These are phyloP conservation scores for Pemphigus obesinymphae DNA, from an alignment of 1,140 invertebrate genomes.

Conservation along the genomic window DNA sequence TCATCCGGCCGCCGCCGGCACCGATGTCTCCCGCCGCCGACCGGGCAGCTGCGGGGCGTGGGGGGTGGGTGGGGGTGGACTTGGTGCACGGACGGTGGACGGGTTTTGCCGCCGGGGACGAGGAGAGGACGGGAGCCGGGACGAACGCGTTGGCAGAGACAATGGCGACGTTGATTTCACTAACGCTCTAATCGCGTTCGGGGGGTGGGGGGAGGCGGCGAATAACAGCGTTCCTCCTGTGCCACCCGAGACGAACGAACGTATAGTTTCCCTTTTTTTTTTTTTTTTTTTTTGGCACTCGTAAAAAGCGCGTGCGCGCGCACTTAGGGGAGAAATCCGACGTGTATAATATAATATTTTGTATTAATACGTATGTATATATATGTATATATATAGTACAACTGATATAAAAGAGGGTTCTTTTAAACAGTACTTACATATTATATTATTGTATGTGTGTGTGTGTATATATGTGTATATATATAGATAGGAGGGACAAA, in stretches of 20 bases:
- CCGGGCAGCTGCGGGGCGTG: not conserved
- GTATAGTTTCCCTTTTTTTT: not conserved
- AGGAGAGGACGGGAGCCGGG: not conserved
- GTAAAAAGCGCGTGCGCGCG: not conserved
- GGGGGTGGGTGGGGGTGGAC: too few species aligned
- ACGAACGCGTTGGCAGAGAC: not conserved
- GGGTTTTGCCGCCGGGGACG: not conserved
- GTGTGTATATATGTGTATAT: not conserved
- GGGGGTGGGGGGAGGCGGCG: not conserved
- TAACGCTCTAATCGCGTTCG: not conserved
- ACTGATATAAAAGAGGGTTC: not conserved
- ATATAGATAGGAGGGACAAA: not conserved
- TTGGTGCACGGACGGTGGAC: not conserved
- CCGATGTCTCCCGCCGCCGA: not conserved
- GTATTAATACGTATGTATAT: not conserved
- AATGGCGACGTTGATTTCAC: conserved; percentile 35
- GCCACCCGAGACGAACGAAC: too few species aligned
- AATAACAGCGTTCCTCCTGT: not conserved
- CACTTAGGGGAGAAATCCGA: not conserved
- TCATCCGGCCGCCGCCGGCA: conserved; percentile 5
- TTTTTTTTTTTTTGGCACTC: not conserved
- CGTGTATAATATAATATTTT: not conserved
- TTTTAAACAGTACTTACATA: not conserved
- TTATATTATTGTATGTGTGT: not conserved
- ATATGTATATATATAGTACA: not conserved